Conservation (phyloP, 2,888 invertebrate genomes). For the Keiferia lycopersicella region DNA sequence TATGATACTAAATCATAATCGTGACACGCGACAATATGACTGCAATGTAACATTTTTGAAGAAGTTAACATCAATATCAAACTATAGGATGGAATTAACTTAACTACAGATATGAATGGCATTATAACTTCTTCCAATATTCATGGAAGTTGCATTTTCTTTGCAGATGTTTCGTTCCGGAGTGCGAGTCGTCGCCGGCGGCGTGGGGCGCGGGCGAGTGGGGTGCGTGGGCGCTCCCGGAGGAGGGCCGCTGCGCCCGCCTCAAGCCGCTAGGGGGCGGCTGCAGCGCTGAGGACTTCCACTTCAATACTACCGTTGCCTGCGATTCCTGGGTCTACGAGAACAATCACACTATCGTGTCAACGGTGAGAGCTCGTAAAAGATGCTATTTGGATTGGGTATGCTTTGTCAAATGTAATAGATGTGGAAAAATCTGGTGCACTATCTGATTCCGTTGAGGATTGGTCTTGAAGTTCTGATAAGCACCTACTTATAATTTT, state of each 20-base stretch:
- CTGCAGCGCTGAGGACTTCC: constrained; percentile 57
- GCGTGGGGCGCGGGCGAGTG: constrained; percentile 52
- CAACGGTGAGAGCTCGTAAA: not conserved
- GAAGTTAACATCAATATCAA: too few species aligned
- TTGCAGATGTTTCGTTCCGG: constrained; percentile 70
- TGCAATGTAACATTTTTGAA: too few species aligned
- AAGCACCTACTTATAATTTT: too few species aligned
- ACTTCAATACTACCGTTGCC: constrained; percentile 46
- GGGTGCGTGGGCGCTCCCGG: constrained; percentile 64
- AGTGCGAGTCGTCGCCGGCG: constrained; percentile 63
- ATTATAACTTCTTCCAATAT: too few species aligned
- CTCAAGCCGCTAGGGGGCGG: constrained; percentile 42
- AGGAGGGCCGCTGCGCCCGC: constrained; percentile 54
- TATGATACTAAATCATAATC: not conserved
- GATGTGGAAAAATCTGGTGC: too few species aligned
- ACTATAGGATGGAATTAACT: too few species aligned
- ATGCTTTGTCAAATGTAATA: too few species aligned
- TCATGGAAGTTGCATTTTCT: not conserved
- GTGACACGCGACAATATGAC: too few species aligned
- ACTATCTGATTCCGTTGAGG: too few species aligned
- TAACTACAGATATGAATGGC: too few species aligned
- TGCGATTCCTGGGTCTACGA: constrained; percentile 67
- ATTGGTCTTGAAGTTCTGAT: too few species aligned
- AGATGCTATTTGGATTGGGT: too few species aligned
- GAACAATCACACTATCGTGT: constrained; percentile 37